A percentile compares a stretch with the other conserved stretches of the same genome.
Conservation (phyloP, 1,140 invertebrate species). For the Zaprionus gabonicus region DNA sequence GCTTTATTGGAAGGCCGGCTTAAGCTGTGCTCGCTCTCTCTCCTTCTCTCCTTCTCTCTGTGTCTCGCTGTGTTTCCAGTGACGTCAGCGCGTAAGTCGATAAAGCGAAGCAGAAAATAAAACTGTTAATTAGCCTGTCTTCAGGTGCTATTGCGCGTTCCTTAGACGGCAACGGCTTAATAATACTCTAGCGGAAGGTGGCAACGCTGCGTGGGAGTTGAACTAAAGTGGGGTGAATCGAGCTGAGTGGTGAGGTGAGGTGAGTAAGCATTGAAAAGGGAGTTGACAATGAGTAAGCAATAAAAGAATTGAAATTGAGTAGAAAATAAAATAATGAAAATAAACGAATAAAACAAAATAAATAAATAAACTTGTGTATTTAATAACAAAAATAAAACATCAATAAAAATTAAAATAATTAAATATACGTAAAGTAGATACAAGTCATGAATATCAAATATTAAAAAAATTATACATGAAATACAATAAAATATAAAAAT, state of each 20-base stretch:
- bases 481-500: too few species aligned
- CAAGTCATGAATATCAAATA: too few species aligned
- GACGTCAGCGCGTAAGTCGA: conserved; percentile 34
- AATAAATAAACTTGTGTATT: too few species aligned
- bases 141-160: conserved; percentile 9
- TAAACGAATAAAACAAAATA: too few species aligned
- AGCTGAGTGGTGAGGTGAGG: not conserved
- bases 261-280: not conserved
- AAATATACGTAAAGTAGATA: too few species aligned
- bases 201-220: not conserved
- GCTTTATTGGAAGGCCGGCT: conserved; percentile 38
- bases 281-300: not conserved
- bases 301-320: not conserved
- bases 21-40: conserved; percentile 24
- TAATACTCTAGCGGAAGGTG: not conserved
- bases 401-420: too few species aligned
- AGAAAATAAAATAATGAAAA: not conserved
- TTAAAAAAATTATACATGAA: too few species aligned
- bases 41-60: conserved; percentile 3
- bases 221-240: not conserved
- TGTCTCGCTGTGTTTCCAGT: conserved; percentile 8
- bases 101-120: not conserved
- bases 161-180: not conserved
- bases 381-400: too few species aligned
- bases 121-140: conserved; percentile 33